Percentiles rank a stretch among this genome's conserved stretches.
Evolutionary conservation across 2,888 invertebrate species (phyloP).

Genomic region (Thera obeliscata): DNA sequence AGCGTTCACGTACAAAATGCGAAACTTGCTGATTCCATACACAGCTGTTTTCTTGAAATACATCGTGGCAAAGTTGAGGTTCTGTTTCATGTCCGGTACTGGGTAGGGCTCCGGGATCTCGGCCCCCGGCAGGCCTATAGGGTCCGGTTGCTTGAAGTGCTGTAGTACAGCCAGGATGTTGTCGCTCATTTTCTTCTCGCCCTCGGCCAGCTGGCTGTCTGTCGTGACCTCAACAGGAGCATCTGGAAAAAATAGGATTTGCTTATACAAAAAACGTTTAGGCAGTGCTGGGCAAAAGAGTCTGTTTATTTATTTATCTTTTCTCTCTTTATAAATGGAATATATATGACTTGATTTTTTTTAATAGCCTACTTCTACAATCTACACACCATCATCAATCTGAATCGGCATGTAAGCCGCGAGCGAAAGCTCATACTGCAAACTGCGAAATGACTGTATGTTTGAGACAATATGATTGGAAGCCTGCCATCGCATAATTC

Average conservation of each 20-base stretch:
- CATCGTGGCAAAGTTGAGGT: conserved; percentile 88
- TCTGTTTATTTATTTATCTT: too few species aligned
- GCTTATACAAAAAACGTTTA: too few species aligned
- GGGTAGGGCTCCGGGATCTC: conserved; percentile 92
- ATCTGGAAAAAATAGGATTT: conserved; percentile 31
- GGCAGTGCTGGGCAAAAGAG: too few species aligned
- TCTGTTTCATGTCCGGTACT: conserved; percentile 90
- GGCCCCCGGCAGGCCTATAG: conserved; percentile 91
- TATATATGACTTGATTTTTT: too few species aligned
- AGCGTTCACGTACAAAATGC: conserved; percentile 87
- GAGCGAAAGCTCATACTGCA: too few species aligned
- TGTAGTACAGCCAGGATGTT: conserved; percentile 88
- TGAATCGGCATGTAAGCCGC: too few species aligned
- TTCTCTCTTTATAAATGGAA: too few species aligned
- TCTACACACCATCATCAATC: too few species aligned
- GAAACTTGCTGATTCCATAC: conserved; percentile 91
- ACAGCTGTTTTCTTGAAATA: conserved; percentile 89
- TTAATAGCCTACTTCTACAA: too few species aligned
- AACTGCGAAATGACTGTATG: too few species aligned
- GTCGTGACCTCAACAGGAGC: conserved; percentile 41
- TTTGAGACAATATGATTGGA: too few species aligned
- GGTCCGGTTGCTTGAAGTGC: conserved; percentile 92
- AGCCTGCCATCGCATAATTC: too few species aligned
- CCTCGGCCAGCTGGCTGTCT: conserved; percentile 56
- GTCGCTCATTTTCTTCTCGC: conserved; percentile 88